Percentiles rank a stretch among this genome's conserved stretches.
Conservation (phyloP, 2,888 invertebrate species). For the Polylopha cassiicola region DNA sequence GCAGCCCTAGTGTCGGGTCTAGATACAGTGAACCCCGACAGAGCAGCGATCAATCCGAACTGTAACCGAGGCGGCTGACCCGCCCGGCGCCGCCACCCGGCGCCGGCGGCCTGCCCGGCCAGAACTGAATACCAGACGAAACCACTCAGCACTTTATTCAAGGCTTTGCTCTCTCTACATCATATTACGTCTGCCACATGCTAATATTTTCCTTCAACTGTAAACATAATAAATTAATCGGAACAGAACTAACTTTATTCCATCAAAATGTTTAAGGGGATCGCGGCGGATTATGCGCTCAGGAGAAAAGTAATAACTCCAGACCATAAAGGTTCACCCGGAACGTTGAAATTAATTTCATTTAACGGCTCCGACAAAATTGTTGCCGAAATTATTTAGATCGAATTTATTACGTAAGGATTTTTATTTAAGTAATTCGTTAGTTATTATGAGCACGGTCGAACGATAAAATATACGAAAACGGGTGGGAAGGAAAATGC, state of each 20-base stretch:
- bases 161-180: no score
- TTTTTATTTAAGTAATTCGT: slow-evolving; percentile 15
- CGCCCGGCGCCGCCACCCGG: slow-evolving; percentile 55
- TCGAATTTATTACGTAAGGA: slow-evolving; percentile 10
- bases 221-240: no score
- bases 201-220: no score
- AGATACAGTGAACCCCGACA: slow-evolving; percentile 46
- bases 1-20: slow-evolving; percentile 29
- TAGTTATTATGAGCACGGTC: slow-evolving; percentile 3
- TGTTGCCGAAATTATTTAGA: slow-evolving; percentile 16
- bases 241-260: slow-evolving; percentile 15
- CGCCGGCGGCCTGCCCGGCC: slow-evolving; percentile 48
- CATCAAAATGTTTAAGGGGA: slow-evolving; percentile 12
- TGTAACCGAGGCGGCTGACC: slow-evolving; percentile 65
- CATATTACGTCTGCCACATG: no score
- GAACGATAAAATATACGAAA: no score
- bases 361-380: slow-evolving; percentile 16
- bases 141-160: slow-evolving; percentile 29
- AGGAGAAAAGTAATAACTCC: slow-evolving; percentile 19
- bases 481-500: no score
- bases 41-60: slow-evolving; percentile 66
- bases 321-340: slow-evolving; percentile 19
- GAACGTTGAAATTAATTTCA: slow-evolving; percentile 20
- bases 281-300: slow-evolving; percentile 18
- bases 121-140: slow-evolving; percentile 22